Base-by-base conservation (phyloP, 1,140 invertebrate genomes). In the Solenopsis invicta region DNA sequence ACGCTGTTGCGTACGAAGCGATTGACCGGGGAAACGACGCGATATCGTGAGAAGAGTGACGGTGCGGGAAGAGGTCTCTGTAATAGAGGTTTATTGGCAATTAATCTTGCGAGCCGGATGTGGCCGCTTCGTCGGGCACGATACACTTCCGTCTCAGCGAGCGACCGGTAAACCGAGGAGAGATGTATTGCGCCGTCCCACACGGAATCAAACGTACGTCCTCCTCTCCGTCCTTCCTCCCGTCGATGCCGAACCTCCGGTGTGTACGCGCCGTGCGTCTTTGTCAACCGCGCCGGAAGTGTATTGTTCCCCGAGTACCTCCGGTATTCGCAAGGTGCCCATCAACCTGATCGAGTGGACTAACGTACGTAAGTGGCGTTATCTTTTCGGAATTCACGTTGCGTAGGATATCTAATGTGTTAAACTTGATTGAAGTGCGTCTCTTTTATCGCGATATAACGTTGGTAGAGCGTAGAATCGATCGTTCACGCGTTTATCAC, bases 61-160 rank as follows among this genome's bases (percentile, higher is more conserved):
- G 86, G 61, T 41, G 84, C 81, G 84, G 90, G 86, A 89, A 91
- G 87, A 86, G 86, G 74, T 80, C 62, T 62, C 87, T 87, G 88
- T 91, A 91, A 91, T 91, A 87, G 82, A 87, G 80, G 88, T 92
- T 92, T 90, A 92, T 92, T 90, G 91, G 91, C 91, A 92, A 92
- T 92, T 92, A 92, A 92, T 92, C 87, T 92, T 90, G 75, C 59
- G 54, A 75, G 85, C 91, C 91, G 91, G 91, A 92, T 89, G 91
- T 69, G 87, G 76, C 85, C 85, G 91, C 91, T 92, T 91, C 91
- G 91, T 64, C 77, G 88, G 86, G 77, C 87, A 92, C 87, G 89
- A 89, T 89, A 92, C 89, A 92, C 91, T 92, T 92, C 87, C 91
- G 91, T 90, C 91, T 90, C 91, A 71, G 41, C 81, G 67, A 84